Evolutionary conservation across 2,888 invertebrate genomes (phyloP).

Genomic region (Horisme vitalbata): DNA sequence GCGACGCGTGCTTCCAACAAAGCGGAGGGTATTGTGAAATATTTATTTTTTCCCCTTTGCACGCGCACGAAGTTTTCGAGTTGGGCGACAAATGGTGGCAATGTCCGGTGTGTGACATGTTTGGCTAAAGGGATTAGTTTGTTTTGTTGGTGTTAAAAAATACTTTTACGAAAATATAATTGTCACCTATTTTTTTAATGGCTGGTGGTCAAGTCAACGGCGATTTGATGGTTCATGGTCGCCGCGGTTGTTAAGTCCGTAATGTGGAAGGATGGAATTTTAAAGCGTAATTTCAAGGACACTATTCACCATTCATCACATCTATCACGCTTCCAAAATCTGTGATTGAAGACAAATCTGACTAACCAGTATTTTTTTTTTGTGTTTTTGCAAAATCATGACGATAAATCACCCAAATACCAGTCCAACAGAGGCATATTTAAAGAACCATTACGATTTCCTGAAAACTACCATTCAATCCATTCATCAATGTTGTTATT

Average conservation of each 20-base stretch:
- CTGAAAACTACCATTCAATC: constrained; percentile 56
- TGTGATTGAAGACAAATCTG: too few species aligned
- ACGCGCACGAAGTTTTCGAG: constrained; percentile 63
- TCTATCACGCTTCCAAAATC: too few species aligned
- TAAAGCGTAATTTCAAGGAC: too few species aligned
- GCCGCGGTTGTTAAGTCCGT: too few species aligned
- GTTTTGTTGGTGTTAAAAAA: constrained; percentile 13
- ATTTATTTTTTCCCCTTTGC: constrained; percentile 70
- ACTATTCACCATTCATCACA: too few species aligned
- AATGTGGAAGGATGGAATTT: too few species aligned
- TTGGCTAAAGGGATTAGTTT: constrained; percentile 46
- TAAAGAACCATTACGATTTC: constrained; percentile 69
- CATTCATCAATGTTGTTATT: constrained; percentile 70
- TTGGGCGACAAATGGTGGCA: constrained; percentile 60
- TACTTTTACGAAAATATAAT: too few species aligned
- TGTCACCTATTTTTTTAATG: too few species aligned
- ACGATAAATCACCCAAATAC: constrained; percentile 14
- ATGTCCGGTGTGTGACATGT: constrained; percentile 50
- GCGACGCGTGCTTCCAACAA: constrained; percentile 80
- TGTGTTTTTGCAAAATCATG: constrained; percentile 6
- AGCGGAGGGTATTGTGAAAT: constrained; percentile 67
- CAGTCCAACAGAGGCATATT: constrained; percentile 55
- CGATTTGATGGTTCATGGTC: too few species aligned
- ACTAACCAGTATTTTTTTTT: too few species aligned
- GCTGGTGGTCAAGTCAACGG: too few species aligned